phyloP scores from a whole-genome alignment of 2,113 vertebrate species.

The Coracopsis vasa region DNA sequence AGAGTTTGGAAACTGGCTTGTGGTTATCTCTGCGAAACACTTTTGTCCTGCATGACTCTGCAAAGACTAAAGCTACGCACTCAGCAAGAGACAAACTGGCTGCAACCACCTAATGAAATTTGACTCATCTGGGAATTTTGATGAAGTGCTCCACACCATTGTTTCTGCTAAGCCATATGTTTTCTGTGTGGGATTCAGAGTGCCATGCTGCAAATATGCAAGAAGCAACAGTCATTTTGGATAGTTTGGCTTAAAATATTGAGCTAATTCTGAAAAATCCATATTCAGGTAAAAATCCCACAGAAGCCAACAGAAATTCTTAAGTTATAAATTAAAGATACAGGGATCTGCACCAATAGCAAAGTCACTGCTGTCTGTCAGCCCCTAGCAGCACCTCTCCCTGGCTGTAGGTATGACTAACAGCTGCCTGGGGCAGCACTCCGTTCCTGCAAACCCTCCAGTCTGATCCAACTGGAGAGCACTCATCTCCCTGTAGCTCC shows the following conservation, averaged over 20 bases:
- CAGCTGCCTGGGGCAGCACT: not conserved
- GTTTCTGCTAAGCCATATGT: not conserved
- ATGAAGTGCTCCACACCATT: not conserved
- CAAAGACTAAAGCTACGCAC: conserved; percentile 1
- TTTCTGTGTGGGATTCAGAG: not conserved
- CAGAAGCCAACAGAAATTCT: not conserved
- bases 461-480: not conserved
- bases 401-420: not conserved
- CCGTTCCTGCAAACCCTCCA: not conserved
- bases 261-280: not conserved
- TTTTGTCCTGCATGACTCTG: conserved; percentile 53
- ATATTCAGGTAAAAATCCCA: not conserved
- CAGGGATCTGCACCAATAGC: not conserved
- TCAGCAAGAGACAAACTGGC: conserved; percentile 39
- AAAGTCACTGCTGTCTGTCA: not conserved
- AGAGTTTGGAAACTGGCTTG: conserved; percentile 32
- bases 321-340: not conserved
- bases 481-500: not conserved
- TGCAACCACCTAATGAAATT: conserved; percentile 31
- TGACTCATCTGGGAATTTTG: conserved; percentile 25
- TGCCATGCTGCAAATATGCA: not conserved
- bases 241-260: not conserved
- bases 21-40: conserved; percentile 51
- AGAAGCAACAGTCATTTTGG: not conserved
- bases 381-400: not conserved